Evolutionary conservation across 2,888 invertebrate genomes (phyloP), one percentile per base, ranked within the genome.

Genomic region (Cepaea hortensis): DNA sequence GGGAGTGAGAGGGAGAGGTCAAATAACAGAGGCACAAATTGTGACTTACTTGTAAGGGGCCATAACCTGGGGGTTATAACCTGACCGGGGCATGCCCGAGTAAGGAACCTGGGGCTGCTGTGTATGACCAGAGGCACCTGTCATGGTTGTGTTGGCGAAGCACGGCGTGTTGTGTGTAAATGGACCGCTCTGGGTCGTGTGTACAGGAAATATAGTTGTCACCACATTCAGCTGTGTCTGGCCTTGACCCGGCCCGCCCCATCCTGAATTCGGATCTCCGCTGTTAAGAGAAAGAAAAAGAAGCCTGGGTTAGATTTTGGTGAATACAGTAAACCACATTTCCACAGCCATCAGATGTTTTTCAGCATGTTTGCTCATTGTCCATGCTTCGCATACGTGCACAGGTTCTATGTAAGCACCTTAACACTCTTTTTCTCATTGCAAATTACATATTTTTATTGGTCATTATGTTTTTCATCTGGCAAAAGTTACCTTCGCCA

Each of bases 161-260:
- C 90, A 90, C 18, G 92, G 91, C 75, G 93, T 93, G 87, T 91
- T 92, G 91, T 94, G 94, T 87, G 91, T 92, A 89, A 93, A 93
- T 87, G 94, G 93, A 82, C 93, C 93, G 84, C 96, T 93, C 95
- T 96, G 96, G 90, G 96, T 96, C 95, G 96, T 96, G 91, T 96
- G 95, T 95, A 96, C 96, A 95, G 96, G 96, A 96, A 96, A 96
- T 93, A 96, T 96, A 93, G 96, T 96, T 93, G 96, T 96, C 94
- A 96, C 96, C 93, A 96, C 96, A 88, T 95, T 95, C 91, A 96
- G 93, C 72, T 86, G 86, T 5, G 91, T 91, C 81, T 91, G 91
- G 73, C 92, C 92, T 89, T 90, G 92, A 86, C 90, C 90, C 15
- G 90, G 90, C 87, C 91, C 91, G 87, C 91, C 88, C 93, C 93